Evolutionary conservation across 2,797 vertebrate species (phyloP).

Genomic region (Falco berigora): DNA sequence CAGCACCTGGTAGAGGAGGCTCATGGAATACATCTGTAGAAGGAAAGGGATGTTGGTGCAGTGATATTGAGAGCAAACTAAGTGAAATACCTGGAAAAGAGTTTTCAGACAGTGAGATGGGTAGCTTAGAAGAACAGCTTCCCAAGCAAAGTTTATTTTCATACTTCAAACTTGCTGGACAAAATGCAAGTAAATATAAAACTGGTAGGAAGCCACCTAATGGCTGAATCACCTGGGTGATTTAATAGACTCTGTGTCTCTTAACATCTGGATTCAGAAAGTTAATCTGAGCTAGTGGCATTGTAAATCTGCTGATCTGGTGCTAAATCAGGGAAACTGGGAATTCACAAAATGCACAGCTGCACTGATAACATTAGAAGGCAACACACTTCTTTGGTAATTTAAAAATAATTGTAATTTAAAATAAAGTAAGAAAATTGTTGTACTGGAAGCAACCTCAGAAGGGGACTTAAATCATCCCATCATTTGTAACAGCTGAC

Average conservation of each 20-base stretch:
- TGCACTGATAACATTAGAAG: background rate
- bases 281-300: background rate
- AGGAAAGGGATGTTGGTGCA: background rate
- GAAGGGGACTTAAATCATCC: background rate
- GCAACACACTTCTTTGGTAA: background rate
- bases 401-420: background rate
- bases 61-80: background rate
- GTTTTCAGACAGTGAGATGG: background rate
- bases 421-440: background rate
- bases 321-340: background rate
- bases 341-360: background rate
- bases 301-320: background rate
- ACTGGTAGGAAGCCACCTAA: background rate
- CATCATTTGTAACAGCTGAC: background rate
- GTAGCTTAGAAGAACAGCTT: background rate
- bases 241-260: background rate
- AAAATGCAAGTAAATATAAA: background rate
- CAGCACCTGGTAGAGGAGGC: background rate
- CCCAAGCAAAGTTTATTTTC: background rate
- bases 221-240: background rate
- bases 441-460: background rate
- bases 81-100: background rate
- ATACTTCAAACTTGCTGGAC: background rate
- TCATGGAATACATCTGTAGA: background rate
- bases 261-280: background rate